Percentiles rank a stretch among this genome's conserved stretches.
These are phyloP conservation scores for Hyalella azteca DNA, from an alignment of 2,888 invertebrate genomes.

Conservation along the genomic window DNA sequence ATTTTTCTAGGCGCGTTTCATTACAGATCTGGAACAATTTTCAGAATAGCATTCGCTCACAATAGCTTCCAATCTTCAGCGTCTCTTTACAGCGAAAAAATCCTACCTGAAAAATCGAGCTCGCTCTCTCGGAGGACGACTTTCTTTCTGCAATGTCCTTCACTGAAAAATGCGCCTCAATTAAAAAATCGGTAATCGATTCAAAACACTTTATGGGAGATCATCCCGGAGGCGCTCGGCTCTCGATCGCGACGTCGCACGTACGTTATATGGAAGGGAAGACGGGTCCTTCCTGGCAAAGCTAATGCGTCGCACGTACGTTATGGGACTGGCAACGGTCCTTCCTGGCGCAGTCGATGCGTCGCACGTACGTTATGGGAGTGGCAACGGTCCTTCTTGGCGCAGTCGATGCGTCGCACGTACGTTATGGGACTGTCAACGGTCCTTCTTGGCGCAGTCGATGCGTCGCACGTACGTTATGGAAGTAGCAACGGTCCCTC, in stretches of 20 bases:
- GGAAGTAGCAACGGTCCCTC: not conserved
- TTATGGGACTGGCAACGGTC: not conserved
- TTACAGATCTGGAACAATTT: slow-evolving; percentile 21
- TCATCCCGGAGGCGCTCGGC: not conserved
- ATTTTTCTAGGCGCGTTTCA: slow-evolving; percentile 11
- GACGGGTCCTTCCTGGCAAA: not conserved
- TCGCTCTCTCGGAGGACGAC: slow-evolving; percentile 32
- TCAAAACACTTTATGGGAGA: slow-evolving; percentile 31
- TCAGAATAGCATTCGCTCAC: slow-evolving; percentile 7
- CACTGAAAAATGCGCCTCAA: not conserved
- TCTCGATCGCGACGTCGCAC: too few relatives aligned
- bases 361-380: too few relatives aligned
- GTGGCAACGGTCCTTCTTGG: not conserved
- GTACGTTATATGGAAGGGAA: not conserved
- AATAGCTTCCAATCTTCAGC: not conserved
- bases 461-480: too few relatives aligned
- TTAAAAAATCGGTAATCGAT: slow-evolving; percentile 29
- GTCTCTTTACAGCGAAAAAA: not conserved
- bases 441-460: not conserved
- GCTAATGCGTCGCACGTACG: not conserved
- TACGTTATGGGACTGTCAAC: not conserved
- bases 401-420: not conserved
- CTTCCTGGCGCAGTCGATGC: too few relatives aligned
- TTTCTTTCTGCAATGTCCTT: slow-evolving; percentile 20
- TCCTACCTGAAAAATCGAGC: not conserved